phyloP scores from a whole-genome alignment of 2,797 vertebrate species.

The Apodemus agrarius region DNA sequence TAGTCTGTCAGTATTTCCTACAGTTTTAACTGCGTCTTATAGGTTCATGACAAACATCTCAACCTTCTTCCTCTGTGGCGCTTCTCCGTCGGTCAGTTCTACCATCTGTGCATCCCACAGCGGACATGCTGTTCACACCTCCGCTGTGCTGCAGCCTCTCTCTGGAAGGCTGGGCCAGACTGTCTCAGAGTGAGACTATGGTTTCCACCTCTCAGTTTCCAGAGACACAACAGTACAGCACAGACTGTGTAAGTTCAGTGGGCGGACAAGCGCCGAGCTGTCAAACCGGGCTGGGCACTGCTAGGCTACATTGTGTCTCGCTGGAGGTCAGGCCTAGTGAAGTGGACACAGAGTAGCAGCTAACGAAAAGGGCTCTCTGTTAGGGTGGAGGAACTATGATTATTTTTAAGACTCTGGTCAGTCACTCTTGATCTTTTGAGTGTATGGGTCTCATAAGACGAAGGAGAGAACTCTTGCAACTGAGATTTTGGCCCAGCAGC shows the following conservation, averaged over 20 bases:
- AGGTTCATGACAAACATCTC: neutral
- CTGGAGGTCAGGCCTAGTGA: slow-evolving; percentile 34
- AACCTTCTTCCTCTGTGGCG: neutral
- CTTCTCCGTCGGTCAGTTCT: neutral
- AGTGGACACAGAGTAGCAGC: neutral
- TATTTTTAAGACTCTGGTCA: slow-evolving; percentile 44
- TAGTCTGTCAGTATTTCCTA: neutral
- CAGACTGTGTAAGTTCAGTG: neutral
- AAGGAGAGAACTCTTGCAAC: neutral
- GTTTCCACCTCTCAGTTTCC: neutral
- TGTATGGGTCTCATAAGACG: neutral
- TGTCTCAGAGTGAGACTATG: neutral
- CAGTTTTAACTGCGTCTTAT: neutral
- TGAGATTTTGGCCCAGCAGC: neutral
- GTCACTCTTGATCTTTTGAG: neutral
- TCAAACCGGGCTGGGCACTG: neutral
- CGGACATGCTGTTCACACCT: too few relatives aligned
- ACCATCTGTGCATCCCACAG: neutral
- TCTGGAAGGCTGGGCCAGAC: neutral
- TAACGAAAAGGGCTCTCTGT: neutral
- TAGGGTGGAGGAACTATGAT: neutral
- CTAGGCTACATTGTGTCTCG: neutral
- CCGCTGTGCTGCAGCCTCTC: neutral
- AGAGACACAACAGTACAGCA: neutral
- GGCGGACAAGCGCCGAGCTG: neutral